Percentiles rank a stretch among this genome's conserved stretches.
These are phyloP conservation scores for Zosterops japonicus DNA, from an alignment of 2,113 vertebrate genomes.

Conservation along the genomic window DNA sequence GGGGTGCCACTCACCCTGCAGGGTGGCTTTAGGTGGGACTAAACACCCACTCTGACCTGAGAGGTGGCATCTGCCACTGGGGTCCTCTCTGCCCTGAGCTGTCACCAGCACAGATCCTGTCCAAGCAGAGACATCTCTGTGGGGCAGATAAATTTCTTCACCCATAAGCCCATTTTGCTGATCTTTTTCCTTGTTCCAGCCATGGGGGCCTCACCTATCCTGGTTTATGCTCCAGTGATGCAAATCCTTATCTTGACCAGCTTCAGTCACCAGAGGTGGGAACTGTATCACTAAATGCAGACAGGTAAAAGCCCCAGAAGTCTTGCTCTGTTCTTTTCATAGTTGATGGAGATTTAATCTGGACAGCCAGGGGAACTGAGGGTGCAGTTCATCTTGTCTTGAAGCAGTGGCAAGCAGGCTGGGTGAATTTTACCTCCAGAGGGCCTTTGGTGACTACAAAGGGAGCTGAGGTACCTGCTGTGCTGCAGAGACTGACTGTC, in stretches of 20 bases:
- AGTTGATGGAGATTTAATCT: background rate
- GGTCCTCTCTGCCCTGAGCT: background rate
- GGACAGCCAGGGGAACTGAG: background rate
- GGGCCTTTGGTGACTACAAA: slow-evolving; percentile 13
- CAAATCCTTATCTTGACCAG: background rate
- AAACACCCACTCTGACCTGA: background rate
- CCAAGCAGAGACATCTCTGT: background rate
- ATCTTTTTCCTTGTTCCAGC: background rate
- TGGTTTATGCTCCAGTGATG: background rate
- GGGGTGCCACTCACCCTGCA: accelerated
- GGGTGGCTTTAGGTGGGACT: background rate
- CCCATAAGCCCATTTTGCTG: background rate
- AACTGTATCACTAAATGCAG: background rate
- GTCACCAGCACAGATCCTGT: background rate
- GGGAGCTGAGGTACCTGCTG: background rate
- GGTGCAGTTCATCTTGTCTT: background rate
- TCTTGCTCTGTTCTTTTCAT: background rate
- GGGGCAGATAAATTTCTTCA: background rate
- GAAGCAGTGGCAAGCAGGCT: background rate
- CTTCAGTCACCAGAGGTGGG: background rate
- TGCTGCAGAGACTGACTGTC: background rate
- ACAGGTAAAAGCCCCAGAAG: background rate
- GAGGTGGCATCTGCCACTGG: background rate
- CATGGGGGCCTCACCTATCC: background rate
- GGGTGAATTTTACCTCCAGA: slow-evolving; percentile 15